Evolutionary conservation across 2,113 vertebrate genomes (phyloP).

Genomic region (Phrynocephalus versicolor): DNA sequence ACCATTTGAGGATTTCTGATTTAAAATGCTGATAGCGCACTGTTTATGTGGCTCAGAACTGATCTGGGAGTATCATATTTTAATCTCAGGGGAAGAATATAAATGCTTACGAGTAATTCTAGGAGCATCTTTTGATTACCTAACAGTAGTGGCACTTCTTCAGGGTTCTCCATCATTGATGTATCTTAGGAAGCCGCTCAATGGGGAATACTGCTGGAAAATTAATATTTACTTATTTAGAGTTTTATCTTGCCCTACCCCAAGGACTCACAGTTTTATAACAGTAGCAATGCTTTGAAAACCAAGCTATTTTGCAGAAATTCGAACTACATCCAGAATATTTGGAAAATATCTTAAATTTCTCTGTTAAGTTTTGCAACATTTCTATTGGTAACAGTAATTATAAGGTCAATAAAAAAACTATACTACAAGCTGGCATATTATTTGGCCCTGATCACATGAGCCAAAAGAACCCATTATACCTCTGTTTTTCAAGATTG

Average conservation of each 20-base stretch:
- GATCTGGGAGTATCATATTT: background rate
- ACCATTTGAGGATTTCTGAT: background rate
- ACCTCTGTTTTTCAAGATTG: too few species aligned
- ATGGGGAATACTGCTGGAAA: background rate
- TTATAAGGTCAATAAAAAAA: background rate
- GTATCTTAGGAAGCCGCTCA: background rate
- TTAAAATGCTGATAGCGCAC: background rate
- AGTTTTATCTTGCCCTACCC: background rate
- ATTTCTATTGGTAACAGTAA: background rate
- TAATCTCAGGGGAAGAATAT: background rate
- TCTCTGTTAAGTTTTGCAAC: background rate
- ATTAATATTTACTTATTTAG: constrained; percentile 3
- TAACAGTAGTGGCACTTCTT: background rate
- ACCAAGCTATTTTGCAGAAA: background rate
- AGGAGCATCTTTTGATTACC: background rate
- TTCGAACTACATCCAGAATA: background rate
- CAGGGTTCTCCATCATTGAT: background rate
- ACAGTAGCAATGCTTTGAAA: background rate
- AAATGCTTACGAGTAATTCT: background rate
- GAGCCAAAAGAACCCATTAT: too few species aligned
- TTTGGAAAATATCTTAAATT: background rate
- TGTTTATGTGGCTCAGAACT: background rate
- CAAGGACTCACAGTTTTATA: background rate
- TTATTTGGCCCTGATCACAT: too few species aligned
- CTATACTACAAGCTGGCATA: background rate